Base-by-base conservation (phyloP, 2,888 invertebrate species). In the Cephus pulcher region DNA sequence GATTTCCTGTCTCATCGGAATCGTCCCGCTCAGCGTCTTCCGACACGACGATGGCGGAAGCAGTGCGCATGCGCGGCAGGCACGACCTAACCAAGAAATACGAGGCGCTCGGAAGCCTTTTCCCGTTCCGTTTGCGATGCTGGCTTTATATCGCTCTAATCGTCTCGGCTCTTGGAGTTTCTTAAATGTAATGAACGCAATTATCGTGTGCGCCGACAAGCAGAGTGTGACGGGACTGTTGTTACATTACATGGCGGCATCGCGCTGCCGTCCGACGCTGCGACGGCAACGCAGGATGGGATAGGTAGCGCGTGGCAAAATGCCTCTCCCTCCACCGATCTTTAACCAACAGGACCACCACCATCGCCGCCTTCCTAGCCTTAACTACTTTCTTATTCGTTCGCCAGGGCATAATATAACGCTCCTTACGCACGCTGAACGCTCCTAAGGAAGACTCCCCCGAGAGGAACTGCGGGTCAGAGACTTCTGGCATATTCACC, bases 131-230 rank as follows among this genome's bases (percentile, higher is more conserved):
- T 71, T 32, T 23, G 71, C 71, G 71, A 34, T 71, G 71, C 71
- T 30, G 33, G 33, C 71, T 71, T 71, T 74, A 74, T 37, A 37
- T 37, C 74, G 35, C 35, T 12, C 35, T 74, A 74, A 74, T 74
- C 74, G 74, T 32, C 74, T 74, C 74, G 34, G 74, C 34, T 74
- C 74, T 74, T 34, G 74, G n/a, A 34, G 30, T 30, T 89, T 90
- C 89, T 89, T 86, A 88, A 89, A 90, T 89, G 89, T 90, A 90
- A 90, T 89, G 90, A 90, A 88, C 83, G 89, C 88, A 90, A 90
- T 90, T 90, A 89, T 90, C 90, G 89, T 90, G 90, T 88, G 90
- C 90, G 88, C 88, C 84, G 86, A 81, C 88, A 89, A 90, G 89
- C 90, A 90, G 90, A 90, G 90, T 90, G 89, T 89, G 88, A 89